phyloP scores from a whole-genome alignment of 2,888 invertebrate species.

The Horisme vitalbata region DNA sequence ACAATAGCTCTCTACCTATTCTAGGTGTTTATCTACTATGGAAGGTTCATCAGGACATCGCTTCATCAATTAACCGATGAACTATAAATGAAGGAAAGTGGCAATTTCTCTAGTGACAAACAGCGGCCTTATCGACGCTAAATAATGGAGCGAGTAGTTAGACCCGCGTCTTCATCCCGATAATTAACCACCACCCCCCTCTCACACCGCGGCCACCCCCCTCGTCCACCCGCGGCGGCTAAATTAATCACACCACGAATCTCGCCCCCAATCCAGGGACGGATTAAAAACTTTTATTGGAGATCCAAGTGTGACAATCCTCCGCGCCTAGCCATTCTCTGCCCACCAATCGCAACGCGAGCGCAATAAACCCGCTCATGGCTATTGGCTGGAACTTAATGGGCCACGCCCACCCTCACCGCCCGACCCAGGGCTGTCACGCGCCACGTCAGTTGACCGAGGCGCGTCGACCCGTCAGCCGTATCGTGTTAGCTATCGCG shows the following conservation, averaged over 20 bases:
- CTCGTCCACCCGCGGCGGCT: slow-evolving; percentile 50
- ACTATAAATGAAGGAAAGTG: slow-evolving; percentile 76
- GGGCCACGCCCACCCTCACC: slow-evolving; percentile 58
- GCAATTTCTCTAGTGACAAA: slow-evolving; percentile 77
- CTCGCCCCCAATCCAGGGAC: slow-evolving; percentile 76
- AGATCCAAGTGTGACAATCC: slow-evolving; percentile 69
- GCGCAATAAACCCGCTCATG: slow-evolving; percentile 40
- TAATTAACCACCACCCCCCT: slow-evolving; percentile 67
- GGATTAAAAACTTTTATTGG: slow-evolving; percentile 83
- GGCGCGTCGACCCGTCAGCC: slow-evolving; percentile 79
- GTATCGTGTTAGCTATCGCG: slow-evolving; percentile 63
- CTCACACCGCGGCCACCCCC: slow-evolving; percentile 35
- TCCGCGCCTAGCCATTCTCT: slow-evolving; percentile 54
- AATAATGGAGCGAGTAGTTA: slow-evolving; percentile 79
- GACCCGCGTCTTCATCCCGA: slow-evolving; percentile 79
- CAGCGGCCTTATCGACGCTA: slow-evolving; percentile 75
- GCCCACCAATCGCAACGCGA: slow-evolving; percentile 54
- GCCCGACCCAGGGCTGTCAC: slow-evolving; percentile 74
- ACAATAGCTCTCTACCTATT: neutral
- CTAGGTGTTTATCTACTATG: slow-evolving; percentile 10
- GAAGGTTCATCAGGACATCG: slow-evolving; percentile 20
- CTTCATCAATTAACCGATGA: slow-evolving; percentile 62
- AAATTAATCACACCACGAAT: slow-evolving; percentile 82
- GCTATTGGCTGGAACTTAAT: slow-evolving; percentile 53
- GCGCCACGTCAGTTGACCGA: slow-evolving; percentile 79